A percentile compares a stretch with the other conserved stretches of the same genome.
Evolutionary conservation across 2,113 vertebrate species (phyloP).

Genomic region (Eudyptes chrysolophus): DNA sequence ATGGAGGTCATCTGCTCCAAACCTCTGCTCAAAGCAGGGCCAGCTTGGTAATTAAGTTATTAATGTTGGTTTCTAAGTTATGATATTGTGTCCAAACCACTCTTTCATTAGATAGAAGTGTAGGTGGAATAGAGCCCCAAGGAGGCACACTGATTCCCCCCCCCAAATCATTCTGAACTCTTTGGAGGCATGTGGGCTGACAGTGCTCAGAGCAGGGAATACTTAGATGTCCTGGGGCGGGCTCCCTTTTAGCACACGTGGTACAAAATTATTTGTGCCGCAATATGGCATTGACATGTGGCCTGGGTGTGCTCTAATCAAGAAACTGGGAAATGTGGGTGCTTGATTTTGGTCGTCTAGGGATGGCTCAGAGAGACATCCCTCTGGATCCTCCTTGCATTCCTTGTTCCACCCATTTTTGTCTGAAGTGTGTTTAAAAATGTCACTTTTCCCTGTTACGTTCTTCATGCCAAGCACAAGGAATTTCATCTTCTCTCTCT

Average conservation of each 20-base stretch:
- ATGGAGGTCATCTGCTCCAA: not conserved
- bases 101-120: not conserved
- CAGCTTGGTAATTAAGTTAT: not conserved
- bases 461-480: not conserved
- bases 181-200: not conserved
- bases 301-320: not conserved
- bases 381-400: not conserved
- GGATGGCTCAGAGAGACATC: too few relatives aligned
- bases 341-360: not conserved
- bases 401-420: not conserved
- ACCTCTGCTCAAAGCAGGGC: not conserved
- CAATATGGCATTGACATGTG: not conserved
- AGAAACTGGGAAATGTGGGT: not conserved
- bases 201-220: not conserved
- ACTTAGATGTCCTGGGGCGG: not conserved
- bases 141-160: not conserved
- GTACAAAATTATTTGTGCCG: not conserved
- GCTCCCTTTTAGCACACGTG: not conserved
- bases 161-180: not conserved
- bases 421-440: not conserved
- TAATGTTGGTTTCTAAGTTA: not conserved
- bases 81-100: fast-evolving
- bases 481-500: not conserved
- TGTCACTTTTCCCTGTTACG: fast-evolving
- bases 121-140: not conserved